Evolutionary conservation across 2,888 invertebrate genomes (phyloP).

Genomic region (Zygaena filipendulae): DNA sequence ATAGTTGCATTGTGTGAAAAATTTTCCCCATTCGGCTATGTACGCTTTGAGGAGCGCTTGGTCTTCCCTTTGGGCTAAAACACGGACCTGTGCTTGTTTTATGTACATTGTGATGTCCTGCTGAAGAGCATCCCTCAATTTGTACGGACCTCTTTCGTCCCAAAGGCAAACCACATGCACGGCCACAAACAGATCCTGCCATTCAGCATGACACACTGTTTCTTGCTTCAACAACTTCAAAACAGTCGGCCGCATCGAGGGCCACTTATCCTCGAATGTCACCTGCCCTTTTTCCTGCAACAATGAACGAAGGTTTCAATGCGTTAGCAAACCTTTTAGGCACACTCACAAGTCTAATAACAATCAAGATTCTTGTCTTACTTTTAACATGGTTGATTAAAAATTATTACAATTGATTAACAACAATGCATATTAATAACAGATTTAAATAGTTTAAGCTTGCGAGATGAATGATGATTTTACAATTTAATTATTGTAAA

Average conservation of each 20-base stretch:
- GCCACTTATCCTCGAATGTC: constrained; percentile 97
- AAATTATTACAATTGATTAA: too few relatives aligned
- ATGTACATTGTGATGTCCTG: constrained; percentile 96
- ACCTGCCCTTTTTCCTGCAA: constrained; percentile 82
- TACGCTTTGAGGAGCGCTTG: constrained; percentile 96
- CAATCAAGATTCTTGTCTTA: too few relatives aligned
- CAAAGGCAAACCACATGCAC: constrained; percentile 96
- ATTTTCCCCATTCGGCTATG: constrained; percentile 98
- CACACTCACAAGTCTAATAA: too few relatives aligned
- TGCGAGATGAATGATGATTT: too few relatives aligned
- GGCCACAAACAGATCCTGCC: constrained; percentile 97
- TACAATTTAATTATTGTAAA: too few relatives aligned
- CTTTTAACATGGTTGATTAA: constrained; percentile 38
- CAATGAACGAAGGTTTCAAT: constrained; percentile 18
- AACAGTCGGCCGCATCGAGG: constrained; percentile 92
- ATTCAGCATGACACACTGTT: constrained; percentile 91
- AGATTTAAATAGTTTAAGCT: too few relatives aligned
- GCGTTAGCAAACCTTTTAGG: too few relatives aligned
- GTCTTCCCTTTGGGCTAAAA: constrained; percentile 92
- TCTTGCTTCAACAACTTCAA: constrained; percentile 94
- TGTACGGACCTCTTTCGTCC: constrained; percentile 95
- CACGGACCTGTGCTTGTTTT: constrained; percentile 89
- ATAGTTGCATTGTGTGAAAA: constrained; percentile 97
- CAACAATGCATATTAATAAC: too few relatives aligned
- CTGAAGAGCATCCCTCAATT: constrained; percentile 87